Evolutionary conservation across 2,888 invertebrate species (phyloP).

Genomic region (Drosophila kokeensis): DNA sequence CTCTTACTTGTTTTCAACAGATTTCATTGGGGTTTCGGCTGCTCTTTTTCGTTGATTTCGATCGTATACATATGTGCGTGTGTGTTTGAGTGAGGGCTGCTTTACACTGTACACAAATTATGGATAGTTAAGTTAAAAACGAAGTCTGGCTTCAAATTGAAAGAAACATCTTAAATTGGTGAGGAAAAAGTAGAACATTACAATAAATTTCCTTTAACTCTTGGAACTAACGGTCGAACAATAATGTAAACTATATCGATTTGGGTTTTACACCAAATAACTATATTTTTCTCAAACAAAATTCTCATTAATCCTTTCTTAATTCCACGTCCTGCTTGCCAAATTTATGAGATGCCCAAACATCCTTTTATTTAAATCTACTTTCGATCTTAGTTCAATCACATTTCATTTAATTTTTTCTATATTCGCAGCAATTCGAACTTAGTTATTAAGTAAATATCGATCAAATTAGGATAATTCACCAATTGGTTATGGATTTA

Average conservation of each 20-base stretch:
- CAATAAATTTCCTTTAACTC: background rate
- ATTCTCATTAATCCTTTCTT: background rate
- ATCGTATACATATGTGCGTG: constrained; percentile 44
- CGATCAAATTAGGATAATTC: background rate
- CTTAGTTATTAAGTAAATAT: background rate
- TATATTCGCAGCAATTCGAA: too few species aligned
- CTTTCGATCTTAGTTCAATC: background rate
- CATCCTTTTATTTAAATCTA: background rate
- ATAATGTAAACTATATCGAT: too few species aligned
- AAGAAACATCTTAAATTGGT: background rate
- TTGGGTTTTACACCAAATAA: too few species aligned
- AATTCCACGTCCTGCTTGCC: background rate
- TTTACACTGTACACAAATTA: constrained; percentile 68
- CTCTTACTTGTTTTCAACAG: constrained; percentile 54
- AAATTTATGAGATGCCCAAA: too few species aligned
- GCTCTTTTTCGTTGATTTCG: constrained; percentile 58
- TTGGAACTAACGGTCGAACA: background rate
- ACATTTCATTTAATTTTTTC: background rate
- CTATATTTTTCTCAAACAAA: background rate
- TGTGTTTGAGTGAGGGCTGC: constrained; percentile 40
- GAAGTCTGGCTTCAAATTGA: constrained; percentile 35
- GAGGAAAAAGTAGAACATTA: background rate
- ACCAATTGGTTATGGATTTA: background rate
- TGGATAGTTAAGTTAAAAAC: background rate
- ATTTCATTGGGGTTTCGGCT: constrained; percentile 55